These are phyloP conservation scores for Potorous gilbertii DNA, from an alignment of 2,797 vertebrate species.

Conservation along the genomic window DNA sequence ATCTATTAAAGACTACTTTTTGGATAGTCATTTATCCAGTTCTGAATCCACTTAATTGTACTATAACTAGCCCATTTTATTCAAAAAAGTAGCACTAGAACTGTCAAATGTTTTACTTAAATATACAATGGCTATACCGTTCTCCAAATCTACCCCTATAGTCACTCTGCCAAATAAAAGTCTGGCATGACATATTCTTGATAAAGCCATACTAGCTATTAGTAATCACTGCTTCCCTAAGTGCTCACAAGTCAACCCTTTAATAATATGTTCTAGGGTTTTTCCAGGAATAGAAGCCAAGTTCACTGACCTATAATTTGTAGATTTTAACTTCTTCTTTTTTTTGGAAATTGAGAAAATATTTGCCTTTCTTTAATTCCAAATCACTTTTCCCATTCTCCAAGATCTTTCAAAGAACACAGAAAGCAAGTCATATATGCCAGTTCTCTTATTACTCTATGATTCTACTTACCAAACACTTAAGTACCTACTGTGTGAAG, in stretches of 20 bases:
- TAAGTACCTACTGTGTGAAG: neutral
- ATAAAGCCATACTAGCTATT: neutral
- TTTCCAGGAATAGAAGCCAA: neutral
- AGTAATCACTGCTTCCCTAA: neutral
- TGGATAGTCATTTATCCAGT: neutral
- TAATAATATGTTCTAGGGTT: neutral
- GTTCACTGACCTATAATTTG: constrained; percentile 3
- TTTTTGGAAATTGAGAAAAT: neutral
- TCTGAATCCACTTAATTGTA: neutral
- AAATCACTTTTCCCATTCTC: neutral
- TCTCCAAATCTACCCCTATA: neutral
- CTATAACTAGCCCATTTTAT: neutral
- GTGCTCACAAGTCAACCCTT: neutral
- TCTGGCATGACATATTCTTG: neutral
- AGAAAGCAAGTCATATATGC: neutral
- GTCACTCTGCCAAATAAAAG: neutral
- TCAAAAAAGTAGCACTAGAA: neutral
- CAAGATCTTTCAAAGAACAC: neutral
- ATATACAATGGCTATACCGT: neutral
- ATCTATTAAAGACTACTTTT: neutral
- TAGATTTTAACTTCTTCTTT: neutral
- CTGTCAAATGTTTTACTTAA: neutral
- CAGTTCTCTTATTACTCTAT: neutral
- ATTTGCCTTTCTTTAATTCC: neutral
- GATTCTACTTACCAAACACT: neutral